Conservation (phyloP, 23 tunicate species). For the Pegea sp. region DNA sequence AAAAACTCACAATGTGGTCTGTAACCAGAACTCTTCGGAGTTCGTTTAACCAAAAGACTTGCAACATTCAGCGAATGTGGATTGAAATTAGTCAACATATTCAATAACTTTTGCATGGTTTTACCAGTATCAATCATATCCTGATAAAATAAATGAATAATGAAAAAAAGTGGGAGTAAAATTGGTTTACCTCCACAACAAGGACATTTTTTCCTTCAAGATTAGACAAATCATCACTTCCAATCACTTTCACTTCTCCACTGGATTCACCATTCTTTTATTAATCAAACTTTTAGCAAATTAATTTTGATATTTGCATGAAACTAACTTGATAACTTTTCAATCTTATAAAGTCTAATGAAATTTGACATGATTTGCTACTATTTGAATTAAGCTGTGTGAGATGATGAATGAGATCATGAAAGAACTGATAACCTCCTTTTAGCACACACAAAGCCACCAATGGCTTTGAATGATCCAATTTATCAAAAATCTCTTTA, state of each 20-base stretch:
- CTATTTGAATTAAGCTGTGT: slow-evolving; percentile 33
- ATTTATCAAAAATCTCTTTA: slow-evolving; percentile 37
- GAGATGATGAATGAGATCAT: slow-evolving; percentile 43
- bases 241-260: slow-evolving; percentile 71
- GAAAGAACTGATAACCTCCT: slow-evolving; percentile 80
- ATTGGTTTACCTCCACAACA: slow-evolving; percentile 27
- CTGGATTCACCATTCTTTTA: slow-evolving; percentile 36
- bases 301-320: too few species aligned
- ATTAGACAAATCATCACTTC: slow-evolving; percentile 60
- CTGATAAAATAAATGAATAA: too few species aligned
- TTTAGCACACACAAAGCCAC: slow-evolving; percentile 77
- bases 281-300: too few species aligned
- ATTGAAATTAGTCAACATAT: slow-evolving; percentile 17
- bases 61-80: slow-evolving; percentile 71
- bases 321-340: slow-evolving; percentile 65
- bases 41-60: slow-evolving; percentile 54
- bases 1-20: slow-evolving; percentile 42
- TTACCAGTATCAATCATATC: slow-evolving; percentile 83
- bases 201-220: slow-evolving; percentile 55
- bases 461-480: slow-evolving; percentile 41
- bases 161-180: too few species aligned
- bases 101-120: slow-evolving; percentile 53
- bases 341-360: slow-evolving; percentile 67
- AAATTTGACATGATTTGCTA: slow-evolving; percentile 34
- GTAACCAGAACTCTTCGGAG: slow-evolving; percentile 55